Conservation (phyloP, 2,888 invertebrate species). For the Hyposoter didymator region DNA sequence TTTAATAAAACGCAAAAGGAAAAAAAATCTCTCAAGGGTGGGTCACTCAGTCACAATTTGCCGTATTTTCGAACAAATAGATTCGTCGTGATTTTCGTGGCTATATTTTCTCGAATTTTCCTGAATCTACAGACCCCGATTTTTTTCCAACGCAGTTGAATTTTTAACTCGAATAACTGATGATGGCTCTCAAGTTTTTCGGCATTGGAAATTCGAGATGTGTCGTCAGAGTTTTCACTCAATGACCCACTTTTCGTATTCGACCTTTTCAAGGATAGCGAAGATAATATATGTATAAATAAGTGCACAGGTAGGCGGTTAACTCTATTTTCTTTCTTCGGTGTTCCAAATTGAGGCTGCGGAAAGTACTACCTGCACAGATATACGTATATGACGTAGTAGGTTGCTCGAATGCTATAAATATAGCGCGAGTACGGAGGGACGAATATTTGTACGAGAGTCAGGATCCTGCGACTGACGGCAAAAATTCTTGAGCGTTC, state of each 20-base stretch:
- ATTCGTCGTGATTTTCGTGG: background rate
- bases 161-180: background rate
- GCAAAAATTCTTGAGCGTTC: constrained; percentile 40
- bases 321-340: constrained; percentile 39
- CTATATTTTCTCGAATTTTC: background rate
- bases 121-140: background rate
- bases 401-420: constrained; percentile 32
- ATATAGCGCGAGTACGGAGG: constrained; percentile 14
- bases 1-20: too few species aligned
- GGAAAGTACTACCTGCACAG: constrained; percentile 6
- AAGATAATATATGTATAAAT: constrained; percentile 18
- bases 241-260: constrained; percentile 34
- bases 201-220: constrained; percentile 2
- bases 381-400: constrained; percentile 12
- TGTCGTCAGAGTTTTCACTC: constrained; percentile 31
- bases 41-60: too few species aligned
- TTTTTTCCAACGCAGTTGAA: background rate
- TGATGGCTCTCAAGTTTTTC: background rate
- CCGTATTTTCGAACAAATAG: background rate
- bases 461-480: constrained; percentile 15
- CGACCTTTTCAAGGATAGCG: constrained; percentile 37
- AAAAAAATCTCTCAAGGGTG: too few species aligned
- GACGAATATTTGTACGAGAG: constrained; percentile 46
- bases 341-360: constrained; percentile 23
- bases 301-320: background rate